Percentiles rank a stretch among this genome's conserved stretches.
These are phyloP conservation scores for Varecia variegata DNA, from an alignment of 2,797 vertebrate genomes.

Conservation along the genomic window DNA sequence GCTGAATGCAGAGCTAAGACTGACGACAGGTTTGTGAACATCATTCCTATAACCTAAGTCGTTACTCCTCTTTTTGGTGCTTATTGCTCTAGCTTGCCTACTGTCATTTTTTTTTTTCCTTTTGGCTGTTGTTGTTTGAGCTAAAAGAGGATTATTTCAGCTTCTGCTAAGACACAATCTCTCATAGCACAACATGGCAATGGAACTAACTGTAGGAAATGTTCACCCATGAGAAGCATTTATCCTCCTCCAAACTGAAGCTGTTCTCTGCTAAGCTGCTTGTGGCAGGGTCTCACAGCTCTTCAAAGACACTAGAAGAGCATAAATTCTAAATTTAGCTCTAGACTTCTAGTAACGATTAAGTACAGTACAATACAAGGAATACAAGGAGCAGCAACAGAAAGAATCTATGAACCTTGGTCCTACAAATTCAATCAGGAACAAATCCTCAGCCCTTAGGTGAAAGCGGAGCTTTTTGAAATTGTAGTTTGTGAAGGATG, in stretches of 20 bases:
- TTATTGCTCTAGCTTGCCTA: neutral
- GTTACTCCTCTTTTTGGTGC: neutral
- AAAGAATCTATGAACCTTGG: neutral
- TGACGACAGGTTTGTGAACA: neutral
- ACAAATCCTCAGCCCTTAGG: conserved; percentile 11
- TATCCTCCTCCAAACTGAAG: neutral
- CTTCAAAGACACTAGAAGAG: neutral
- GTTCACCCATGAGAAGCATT: neutral
- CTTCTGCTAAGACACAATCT: neutral
- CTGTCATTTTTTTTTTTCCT: neutral
- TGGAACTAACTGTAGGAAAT: neutral
- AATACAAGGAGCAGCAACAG: neutral
- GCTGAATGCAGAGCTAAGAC: neutral
- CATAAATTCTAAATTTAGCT: neutral
- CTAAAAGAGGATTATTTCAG: neutral
- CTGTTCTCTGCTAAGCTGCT: neutral
- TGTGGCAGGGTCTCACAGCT: neutral
- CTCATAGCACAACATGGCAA: neutral
- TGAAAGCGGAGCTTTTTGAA: conserved; percentile 27
- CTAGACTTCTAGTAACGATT: neutral
- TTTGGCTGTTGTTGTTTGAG: neutral
- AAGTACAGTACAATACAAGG: neutral
- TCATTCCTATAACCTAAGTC: neutral
- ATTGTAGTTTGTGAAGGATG: conserved; percentile 31
- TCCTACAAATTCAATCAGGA: conserved; percentile 6